phyloP scores from a whole-genome alignment of 2,113 vertebrate genomes.

The Chaenogobius annularis region DNA sequence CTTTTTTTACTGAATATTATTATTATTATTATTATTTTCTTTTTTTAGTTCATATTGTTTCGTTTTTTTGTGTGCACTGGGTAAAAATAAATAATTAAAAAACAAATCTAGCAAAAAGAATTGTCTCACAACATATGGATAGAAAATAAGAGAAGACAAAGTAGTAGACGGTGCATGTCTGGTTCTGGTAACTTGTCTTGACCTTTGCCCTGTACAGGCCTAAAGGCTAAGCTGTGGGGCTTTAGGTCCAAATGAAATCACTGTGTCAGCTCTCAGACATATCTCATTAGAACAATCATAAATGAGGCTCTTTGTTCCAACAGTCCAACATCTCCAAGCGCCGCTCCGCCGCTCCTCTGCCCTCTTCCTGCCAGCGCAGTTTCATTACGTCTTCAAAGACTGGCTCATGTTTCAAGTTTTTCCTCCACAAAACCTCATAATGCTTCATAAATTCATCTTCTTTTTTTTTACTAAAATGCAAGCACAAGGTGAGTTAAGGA shows the following conservation, averaged over 20 bases:
- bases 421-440: constrained; percentile 26
- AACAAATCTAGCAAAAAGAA: too few species aligned
- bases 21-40: too few species aligned
- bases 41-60: neutral
- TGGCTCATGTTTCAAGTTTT: constrained; percentile 49
- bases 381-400: constrained; percentile 37
- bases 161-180: constrained; percentile 2
- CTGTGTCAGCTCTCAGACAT: constrained; percentile 46
- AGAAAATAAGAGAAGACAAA: constrained; percentile 11
- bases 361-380: constrained; percentile 32
- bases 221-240: constrained; percentile 38
- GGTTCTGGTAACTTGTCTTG: constrained; percentile 7
- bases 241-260: constrained; percentile 58
- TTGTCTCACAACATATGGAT: neutral
- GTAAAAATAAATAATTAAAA: too few species aligned
- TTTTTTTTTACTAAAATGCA: constrained; percentile 51
- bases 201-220: constrained; percentile 13
- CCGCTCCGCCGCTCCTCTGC: constrained; percentile 15
- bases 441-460: constrained; percentile 56
- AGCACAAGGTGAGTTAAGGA: constrained; percentile 19
- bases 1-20: too few species aligned
- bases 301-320: constrained; percentile 62
- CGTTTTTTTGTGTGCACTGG: neutral
- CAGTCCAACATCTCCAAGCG: constrained; percentile 32
- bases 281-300: constrained; percentile 62